Evolutionary conservation across 2,888 invertebrate species (phyloP).

Genomic region (Patella ulyssiponensis): DNA sequence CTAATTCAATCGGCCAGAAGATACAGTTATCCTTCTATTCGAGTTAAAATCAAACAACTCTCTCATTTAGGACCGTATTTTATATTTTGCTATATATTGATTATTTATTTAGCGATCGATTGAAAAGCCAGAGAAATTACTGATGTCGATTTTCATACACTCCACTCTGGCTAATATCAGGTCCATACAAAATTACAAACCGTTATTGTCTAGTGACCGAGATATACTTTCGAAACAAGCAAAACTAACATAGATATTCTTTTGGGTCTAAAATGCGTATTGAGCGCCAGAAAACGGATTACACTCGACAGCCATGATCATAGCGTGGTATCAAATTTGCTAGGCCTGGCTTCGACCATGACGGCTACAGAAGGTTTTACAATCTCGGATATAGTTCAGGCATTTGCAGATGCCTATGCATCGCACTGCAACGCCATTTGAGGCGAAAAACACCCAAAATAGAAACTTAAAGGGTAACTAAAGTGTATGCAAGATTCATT

Average conservation of each 20-base stretch:
- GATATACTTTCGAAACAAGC: no score
- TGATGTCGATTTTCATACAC: slow-evolving; percentile 30
- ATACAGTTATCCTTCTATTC: no score
- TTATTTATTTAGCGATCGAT: slow-evolving; percentile 39
- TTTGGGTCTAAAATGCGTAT: neutral
- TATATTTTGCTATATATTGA: slow-evolving; percentile 36
- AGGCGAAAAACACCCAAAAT: neutral
- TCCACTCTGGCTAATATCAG: no score
- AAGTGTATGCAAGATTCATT: slow-evolving; percentile 28
- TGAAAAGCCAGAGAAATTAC: slow-evolving; percentile 34
- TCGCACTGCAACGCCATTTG: slow-evolving; percentile 11
- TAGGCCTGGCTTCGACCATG: slow-evolving; percentile 32
- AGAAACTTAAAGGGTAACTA: neutral
- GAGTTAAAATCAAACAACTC: slow-evolving; percentile 12
- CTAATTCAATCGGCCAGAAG: neutral
- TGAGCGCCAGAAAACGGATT: slow-evolving; percentile 10
- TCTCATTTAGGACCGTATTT: slow-evolving; percentile 25
- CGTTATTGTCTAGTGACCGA: no score
- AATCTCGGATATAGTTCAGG: no score
- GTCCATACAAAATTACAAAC: no score
- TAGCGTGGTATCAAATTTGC: slow-evolving; percentile 41
- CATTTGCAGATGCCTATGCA: slow-evolving; percentile 10
- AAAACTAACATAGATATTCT: no score
- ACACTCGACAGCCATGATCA: slow-evolving; percentile 26
- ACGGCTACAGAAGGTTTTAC: slow-evolving; percentile 19